Conservation (phyloP, 2,888 invertebrate genomes). For the Carcina quercana region DNA sequence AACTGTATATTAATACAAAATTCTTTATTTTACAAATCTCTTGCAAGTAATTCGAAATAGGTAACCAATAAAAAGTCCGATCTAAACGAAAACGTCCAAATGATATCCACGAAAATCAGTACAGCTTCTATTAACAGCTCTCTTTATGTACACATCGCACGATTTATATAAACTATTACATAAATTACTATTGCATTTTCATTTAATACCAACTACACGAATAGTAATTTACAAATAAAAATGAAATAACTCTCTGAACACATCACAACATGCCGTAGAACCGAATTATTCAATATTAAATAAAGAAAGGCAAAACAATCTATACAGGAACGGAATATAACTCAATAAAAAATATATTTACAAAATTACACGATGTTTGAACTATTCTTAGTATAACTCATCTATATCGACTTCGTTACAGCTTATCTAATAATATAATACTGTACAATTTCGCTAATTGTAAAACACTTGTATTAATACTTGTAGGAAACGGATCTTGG, state of each 20-base stretch:
- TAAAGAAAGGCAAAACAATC: slow-evolving; percentile 40
- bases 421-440: slow-evolving; percentile 65
- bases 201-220: slow-evolving; percentile 60
- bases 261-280: slow-evolving; percentile 70
- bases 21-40: slow-evolving; percentile 33
- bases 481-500: slow-evolving; percentile 58
- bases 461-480: slow-evolving; percentile 65
- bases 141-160: slow-evolving; percentile 62
- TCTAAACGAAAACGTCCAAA: slow-evolving; percentile 20
- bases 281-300: slow-evolving; percentile 35
- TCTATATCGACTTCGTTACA: slow-evolving; percentile 53
- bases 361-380: slow-evolving; percentile 66
- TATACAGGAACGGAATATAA: slow-evolving; percentile 71
- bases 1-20: slow-evolving; percentile 52
- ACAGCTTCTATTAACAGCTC: slow-evolving; percentile 40
- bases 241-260: slow-evolving; percentile 54
- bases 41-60: slow-evolving; percentile 20
- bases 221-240: slow-evolving; percentile 62
- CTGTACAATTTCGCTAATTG: slow-evolving; percentile 74
- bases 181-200: slow-evolving; percentile 74
- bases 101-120: slow-evolving; percentile 19
- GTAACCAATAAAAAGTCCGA: slow-evolving; percentile 4
- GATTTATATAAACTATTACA: slow-evolving; percentile 61
- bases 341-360: slow-evolving; percentile 63
- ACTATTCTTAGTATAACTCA: slow-evolving; percentile 55